Base-by-base conservation (phyloP, 2,888 invertebrate genomes). In the Oscheius sp. region DNA sequence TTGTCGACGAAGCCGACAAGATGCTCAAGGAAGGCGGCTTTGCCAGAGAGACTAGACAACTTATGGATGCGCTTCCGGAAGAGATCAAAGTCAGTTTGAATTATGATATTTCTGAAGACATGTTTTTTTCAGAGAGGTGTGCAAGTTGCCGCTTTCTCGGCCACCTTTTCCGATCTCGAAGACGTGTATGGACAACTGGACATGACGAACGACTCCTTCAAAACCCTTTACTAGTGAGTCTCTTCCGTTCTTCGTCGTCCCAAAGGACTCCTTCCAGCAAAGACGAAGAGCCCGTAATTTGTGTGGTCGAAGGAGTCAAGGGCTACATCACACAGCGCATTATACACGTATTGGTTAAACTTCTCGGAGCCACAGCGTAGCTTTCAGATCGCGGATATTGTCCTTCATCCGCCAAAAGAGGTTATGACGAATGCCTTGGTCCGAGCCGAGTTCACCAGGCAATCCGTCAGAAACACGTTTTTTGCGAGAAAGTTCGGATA, bases 1-100 rank as follows among this genome's bases (percentile, higher is more conserved):
- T 81, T 13, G 47, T 78, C 9, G 81, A 81, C 53, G 81, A 81
- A 74, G 78, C 78, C 5, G 81, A 81, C 50, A 76, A 76, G 60
- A 81, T 81, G 81, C 62, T 73, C 5, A 75, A 73, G n/a, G 50
- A 37, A 1, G n/a, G 48, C 1, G 72, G 70, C 7, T 81, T 81
- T 57, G 79, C 76, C 42, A 29, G 47, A 3, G 74, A 78, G 2
- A 70, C 79, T 3, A n/a, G 51, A 9, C 42, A 60, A 59, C n/a
- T 81, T 13, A 59, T 65, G n/a, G 42, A 55, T 7, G 5, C 9
- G 5, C 3, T 68, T 29, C 53, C 51, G n/a, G 32, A 13, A 9
- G 35, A 51, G 13, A 21, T 66, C 21, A 66, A n/a, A 11, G 55
- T 53, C 11, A 32, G 62, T 13, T 42, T 10, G 29, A n/a, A 62